Evolutionary conservation across 1,140 invertebrate genomes (phyloP), one percentile per base, ranked within the genome.

Genomic region (Acromyrmex heyeri): DNA sequence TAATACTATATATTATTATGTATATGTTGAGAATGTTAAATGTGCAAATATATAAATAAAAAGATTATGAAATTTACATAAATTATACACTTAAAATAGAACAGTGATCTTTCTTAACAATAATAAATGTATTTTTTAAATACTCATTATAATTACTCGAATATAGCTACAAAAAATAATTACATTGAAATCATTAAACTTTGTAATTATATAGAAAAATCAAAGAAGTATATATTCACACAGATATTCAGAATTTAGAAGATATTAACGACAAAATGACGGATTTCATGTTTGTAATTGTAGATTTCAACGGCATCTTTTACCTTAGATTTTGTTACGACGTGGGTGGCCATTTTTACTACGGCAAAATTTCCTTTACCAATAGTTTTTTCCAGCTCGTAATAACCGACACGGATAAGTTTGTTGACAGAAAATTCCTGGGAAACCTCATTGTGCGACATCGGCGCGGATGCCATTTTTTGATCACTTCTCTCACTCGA

Each of bases 351-450:
- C 95, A 99, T 96, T 96, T 99, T 99, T 88, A 99, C 99, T 93
- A 99, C 98, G 85, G 99, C 99, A 96, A 99, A 99, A 96, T 99
- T 99, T 85, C 99, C 99, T 96, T 99, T 99, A 91, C 99, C 98
- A 93, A 99, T 99, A 85, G 99, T 99, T 93, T 97, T 97, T 94
- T 99, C 98, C 92, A 99, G 97, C 95, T 99, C 98, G 95, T 99
- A 99, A 96, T 99, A 99, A 92, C 99, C 99, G 92, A 99, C 98
- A 92, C 98, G 97, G 92, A 99, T 98, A 81, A 98, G 96, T 95
- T 97, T 97, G 95, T 97, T 97, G 89, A 96, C 95, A 90, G 95
- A 94, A 91, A 94, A 95, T 92, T 95, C 93, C 89, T 95, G 95
- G 87, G 93, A 94, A 93, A 94, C 92, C 87, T 95, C 94, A 94